Conservation (phyloP, 2,888 invertebrate species). For the Habroteleia sp. region DNA sequence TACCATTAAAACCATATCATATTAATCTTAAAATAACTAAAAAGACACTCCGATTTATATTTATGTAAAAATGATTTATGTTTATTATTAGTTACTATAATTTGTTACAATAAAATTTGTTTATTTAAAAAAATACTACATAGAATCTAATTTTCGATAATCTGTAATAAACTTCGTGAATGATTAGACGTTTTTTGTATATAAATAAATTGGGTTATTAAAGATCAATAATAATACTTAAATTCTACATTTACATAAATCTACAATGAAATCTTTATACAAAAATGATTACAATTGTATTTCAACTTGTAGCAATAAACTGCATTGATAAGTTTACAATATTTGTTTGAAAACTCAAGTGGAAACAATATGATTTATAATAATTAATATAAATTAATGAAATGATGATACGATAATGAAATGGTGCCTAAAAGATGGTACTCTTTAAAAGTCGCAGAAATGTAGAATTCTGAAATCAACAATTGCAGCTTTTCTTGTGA, state of each 20-base stretch:
- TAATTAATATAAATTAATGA: conserved; percentile 1
- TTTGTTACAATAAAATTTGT: conserved; percentile 34
- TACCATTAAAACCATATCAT: too few relatives aligned
- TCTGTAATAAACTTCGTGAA: conserved; percentile 28
- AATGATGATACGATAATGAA: conserved; percentile 3
- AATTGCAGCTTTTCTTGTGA: not conserved
- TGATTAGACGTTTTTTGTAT: conserved; percentile 14
- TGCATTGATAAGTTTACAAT: not conserved
- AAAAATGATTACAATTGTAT: conserved; percentile 32
- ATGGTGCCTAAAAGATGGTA: not conserved
- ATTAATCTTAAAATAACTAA: too few relatives aligned
- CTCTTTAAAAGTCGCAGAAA: conserved; percentile 5
- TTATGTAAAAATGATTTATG: conserved; percentile 30
- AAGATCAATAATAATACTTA: conserved; percentile 18
- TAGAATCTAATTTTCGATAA: conserved; percentile 34
- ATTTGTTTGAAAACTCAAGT: not conserved
- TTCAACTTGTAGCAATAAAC: conserved; percentile 8
- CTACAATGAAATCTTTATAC: conserved; percentile 29
- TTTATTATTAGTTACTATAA: conserved; percentile 31
- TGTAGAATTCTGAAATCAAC: conserved; percentile 14
- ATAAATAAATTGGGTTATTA: conserved; percentile 24
- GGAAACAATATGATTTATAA: not conserved
- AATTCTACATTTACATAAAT: conserved; percentile 27
- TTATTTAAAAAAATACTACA: conserved; percentile 34
- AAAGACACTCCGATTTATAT: too few relatives aligned